Evolutionary conservation across 2,113 vertebrate species (phyloP).

Genomic region (Pluvialis apricaria): DNA sequence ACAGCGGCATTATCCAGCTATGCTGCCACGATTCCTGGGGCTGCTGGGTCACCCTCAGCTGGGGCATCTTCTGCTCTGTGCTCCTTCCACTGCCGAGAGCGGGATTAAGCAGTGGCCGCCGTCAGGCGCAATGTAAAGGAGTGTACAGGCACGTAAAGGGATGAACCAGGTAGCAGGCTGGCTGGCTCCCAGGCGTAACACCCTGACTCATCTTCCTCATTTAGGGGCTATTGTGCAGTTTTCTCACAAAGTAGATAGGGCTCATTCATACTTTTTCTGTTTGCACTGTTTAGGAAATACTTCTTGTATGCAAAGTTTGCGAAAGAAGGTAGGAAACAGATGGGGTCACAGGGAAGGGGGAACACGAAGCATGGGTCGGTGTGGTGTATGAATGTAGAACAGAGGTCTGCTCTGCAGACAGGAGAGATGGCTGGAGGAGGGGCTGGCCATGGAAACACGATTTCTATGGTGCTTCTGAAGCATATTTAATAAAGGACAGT

Average conservation of each 20-base stretch:
- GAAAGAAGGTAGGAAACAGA: not conserved
- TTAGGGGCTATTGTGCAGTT: not conserved
- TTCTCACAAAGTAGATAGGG: not conserved
- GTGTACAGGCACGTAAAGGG: rapidly evolving
- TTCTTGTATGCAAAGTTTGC: not conserved
- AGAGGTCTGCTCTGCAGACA: not conserved
- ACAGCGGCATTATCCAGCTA: rapidly evolving
- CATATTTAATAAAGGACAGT: not conserved
- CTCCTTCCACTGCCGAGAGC: not conserved
- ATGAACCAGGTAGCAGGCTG: not conserved
- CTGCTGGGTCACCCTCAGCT: not conserved
- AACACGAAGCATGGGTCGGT: not conserved
- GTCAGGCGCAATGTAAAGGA: rapidly evolving
- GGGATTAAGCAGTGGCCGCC: too few relatives aligned
- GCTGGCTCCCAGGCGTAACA: rapidly evolving
- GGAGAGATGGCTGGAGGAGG: not conserved
- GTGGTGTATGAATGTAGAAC: not conserved
- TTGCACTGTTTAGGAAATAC: not conserved
- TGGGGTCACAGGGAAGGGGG: not conserved
- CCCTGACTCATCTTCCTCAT: not conserved
- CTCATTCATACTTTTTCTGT: not conserved
- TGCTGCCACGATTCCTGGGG: rapidly evolving
- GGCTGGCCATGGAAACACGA: not conserved
- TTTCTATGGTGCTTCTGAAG: not conserved
- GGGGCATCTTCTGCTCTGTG: not conserved